Evolutionary conservation across 2,888 invertebrate species (phyloP), one percentile per base, ranked within the genome.

Genomic region (Drosophila subquinaria): DNA sequence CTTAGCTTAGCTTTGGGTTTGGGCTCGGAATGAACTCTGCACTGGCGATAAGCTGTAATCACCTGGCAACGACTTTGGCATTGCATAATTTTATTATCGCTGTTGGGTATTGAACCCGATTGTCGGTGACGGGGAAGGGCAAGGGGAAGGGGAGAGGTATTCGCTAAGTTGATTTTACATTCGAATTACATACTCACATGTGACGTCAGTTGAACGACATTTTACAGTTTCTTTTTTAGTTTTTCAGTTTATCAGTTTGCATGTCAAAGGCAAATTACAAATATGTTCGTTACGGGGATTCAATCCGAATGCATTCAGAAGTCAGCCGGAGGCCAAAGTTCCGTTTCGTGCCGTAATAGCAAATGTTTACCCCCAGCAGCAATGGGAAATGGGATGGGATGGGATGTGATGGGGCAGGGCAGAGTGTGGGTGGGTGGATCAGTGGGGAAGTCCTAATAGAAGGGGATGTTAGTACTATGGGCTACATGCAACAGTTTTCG

Each of bases 181-280:
- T 75, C 33, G 67, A 68, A 66, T 72, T 53, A 66, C 77, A 65
- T 53, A 66, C 77, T 63, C 53, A 10, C 10, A 30, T 67, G 73
- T 88, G 85, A 79, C 79, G 73, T 79, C 76, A 80, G 52, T 50
- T 38, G 17, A 38, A 45, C 69, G 57, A 57, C 69, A 40, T 61
- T 75, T 70, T 73, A 36, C 15, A 68, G 71, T 70, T 88, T 76
- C 38, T 40, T 43, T 38, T 38, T 51, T 13, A 35, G 20, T 52
- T 20, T 17, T 20, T 11, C 38, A 42, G 30, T 42, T 67, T 71
- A 51, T 30, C 23, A 63, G 76, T 69, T 84, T 75, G 84, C 84
- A 84, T 85, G 84, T 89, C 88, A 89, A 89, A 84, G 74, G 79
- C 63, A 84, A 76, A 85, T 85, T 89, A 89, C 73, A 62, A 65